phyloP scores from a whole-genome alignment of 2,797 vertebrate genomes.

The Lagocephalus sceleratus region DNA sequence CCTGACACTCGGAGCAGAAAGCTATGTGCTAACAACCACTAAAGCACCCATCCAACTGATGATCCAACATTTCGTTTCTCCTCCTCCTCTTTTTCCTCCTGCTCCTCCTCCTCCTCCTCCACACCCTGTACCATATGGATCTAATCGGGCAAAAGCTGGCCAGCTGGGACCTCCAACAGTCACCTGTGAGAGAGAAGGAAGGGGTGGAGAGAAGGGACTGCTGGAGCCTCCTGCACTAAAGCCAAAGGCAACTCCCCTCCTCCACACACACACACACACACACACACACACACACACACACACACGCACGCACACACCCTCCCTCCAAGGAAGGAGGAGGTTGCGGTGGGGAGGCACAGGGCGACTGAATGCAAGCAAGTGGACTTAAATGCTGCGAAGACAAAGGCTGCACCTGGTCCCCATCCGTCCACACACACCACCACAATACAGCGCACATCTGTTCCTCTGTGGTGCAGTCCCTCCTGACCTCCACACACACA shows the following conservation, averaged over 20 bases:
- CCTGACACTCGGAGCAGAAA: constrained; percentile 35
- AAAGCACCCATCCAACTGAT: constrained; percentile 48
- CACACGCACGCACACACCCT: constrained; percentile 27
- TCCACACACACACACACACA: constrained; percentile 14
- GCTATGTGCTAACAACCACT: constrained; percentile 53
- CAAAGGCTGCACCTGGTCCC: constrained; percentile 97
- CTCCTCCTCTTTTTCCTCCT: constrained; percentile 15
- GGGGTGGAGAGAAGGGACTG: constrained; percentile 55
- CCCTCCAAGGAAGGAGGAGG: constrained; percentile 21
- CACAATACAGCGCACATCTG: constrained; percentile 90
- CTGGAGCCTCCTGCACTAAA: constrained; percentile 48
- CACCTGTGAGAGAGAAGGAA: constrained; percentile 89
- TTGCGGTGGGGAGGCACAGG: constrained; percentile 66
- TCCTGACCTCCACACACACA: constrained; percentile 65
- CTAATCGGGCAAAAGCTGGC: constrained; percentile 93
- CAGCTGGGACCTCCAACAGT: constrained; percentile 98
- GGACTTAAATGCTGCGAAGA: constrained; percentile 79
- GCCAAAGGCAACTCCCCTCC: constrained; percentile 46
- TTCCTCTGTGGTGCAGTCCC: constrained; percentile 71
- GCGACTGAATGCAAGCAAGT: constrained; percentile 80
- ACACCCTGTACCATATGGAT: constrained; percentile 88
- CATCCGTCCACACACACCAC: constrained; percentile 68
- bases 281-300: constrained; percentile 26
- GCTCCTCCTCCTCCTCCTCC: constrained; percentile 30
- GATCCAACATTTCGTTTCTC: constrained; percentile 18